Base-by-base conservation (phyloP, 2,113 vertebrate genomes). In the Calidris pygmaea region DNA sequence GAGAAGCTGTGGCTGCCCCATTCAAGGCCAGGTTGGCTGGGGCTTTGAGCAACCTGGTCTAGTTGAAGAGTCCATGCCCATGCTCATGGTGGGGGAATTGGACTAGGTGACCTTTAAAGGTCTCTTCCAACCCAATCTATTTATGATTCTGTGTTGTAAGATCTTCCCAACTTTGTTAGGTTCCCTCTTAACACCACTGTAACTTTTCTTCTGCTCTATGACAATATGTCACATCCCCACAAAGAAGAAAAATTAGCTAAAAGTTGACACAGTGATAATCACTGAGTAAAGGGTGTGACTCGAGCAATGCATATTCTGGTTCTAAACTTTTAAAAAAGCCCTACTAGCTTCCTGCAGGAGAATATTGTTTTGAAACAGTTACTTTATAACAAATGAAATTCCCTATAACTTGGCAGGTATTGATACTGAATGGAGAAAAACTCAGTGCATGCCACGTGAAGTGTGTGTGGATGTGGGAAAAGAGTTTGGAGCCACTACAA, bases 391-490 rank as follows among this genome's bases (percentile, higher is more conserved):
- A 85, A 80, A 92, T 90, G 59, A 94, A 94, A 97, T 97, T 98
- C 98, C 97, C 96, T 98, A 5, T 98, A 96, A 98, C 96, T 97
- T 97, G 96, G 98, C 99, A 99, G 99, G 99, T 99, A 99, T 99
- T 98, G 99, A 99, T 98, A 98, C 97, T 97, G 99, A 99, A 97
- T 99, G 99, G 99, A 99, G 99, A 98, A 99, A 99, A 98, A 99
- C 99, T 98, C 99, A 98, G 93, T 99, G 99, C 97, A 98, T 98
- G 98, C 99, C 99, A 93, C 98, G 99, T 96, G 99, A 99, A 98
- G 99, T 99, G 97, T 99, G 99, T 98, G 98, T 99, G 98, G 99
- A 99, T 98, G 99, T 99, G 98, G 99, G 98, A 98, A 99, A 99
- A 98, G 99, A 99, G 98, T 99, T 99, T 98, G 99, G 99, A 98